Evolutionary conservation across 2,113 vertebrate genomes (phyloP), one percentile per base, ranked within the genome.

Genomic region (Paradoxurus hermaphroditus): DNA sequence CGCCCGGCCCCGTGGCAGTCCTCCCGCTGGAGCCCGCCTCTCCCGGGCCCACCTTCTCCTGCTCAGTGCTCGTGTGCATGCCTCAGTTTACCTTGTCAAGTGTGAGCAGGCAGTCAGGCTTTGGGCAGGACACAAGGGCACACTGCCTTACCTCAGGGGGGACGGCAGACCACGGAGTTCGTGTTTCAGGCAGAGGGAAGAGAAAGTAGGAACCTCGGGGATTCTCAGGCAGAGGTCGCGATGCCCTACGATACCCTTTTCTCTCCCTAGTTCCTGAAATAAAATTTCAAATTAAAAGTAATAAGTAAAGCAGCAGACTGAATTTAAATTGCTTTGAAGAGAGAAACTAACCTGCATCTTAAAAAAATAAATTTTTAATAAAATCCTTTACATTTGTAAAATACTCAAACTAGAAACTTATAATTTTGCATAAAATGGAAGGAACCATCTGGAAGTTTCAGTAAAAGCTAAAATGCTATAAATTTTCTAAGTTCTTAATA

Each of bases 1-100:
- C 0, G 0, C 46, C 12, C 0, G 73, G 62, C 23, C 11, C 18
- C 0, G 23, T 27, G 5, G 53, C 9, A 10, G n/a, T 67, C 25
- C 25, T 36, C 7, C 34, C 15, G 7, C 7, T 14, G 16, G 11
- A 31, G 27, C 59, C 23, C 15, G 7, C 3, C 27, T 63, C 53
- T 8, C 13, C 2, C 1, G 70, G 63, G 62, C 27, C 0, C 3
- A 14, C 5, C 14, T 0, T 1, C n/a, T 7, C 13, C 29, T 2
- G 31, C 23, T 7, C 3, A 0, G 27, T 5, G 23, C n/a, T 15
- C 4, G 5, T 7, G 9, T 36, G 59, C 46, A 63, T 10, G 29
- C 78, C 36, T 91, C 44, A 3, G 7, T 11, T 67, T 8, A 34
- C 68, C 31, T 16, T 2, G 16, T 31, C 46, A 9, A 56, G 89